Percentiles rank a stretch among this genome's conserved stretches.
Conservation (phyloP, 2,113 vertebrate genomes). For the Leptobrachium leishanense region DNA sequence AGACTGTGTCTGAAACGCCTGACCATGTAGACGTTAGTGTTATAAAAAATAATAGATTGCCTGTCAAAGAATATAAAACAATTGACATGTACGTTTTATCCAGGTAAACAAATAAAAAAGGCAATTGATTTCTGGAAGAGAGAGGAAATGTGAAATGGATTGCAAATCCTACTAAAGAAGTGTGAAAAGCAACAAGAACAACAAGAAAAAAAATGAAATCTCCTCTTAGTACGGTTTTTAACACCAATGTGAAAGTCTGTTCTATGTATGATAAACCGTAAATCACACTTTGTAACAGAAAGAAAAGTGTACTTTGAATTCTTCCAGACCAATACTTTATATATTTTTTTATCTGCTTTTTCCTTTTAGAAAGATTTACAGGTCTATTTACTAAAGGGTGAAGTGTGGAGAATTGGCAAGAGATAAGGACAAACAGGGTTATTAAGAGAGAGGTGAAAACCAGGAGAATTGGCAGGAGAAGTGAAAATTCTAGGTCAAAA, state of each 20-base stretch:
- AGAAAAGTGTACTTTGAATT: not conserved
- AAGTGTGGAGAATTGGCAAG: no score
- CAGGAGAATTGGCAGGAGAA: no score
- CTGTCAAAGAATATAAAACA: constrained; percentile 25
- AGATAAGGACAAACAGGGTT: no score
- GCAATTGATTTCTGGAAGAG: constrained; percentile 24
- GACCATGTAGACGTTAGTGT: constrained; percentile 1
- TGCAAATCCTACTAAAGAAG: constrained; percentile 27
- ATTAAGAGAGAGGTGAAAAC: no score
- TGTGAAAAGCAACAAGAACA: constrained; percentile 28
- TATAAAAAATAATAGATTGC: constrained; percentile 25
- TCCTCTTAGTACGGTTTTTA: constrained; percentile 19
- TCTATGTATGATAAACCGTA: constrained; percentile 8
- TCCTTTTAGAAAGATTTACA: no score
- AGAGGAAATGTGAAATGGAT: constrained; percentile 31
- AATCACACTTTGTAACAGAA: constrained; percentile 1
- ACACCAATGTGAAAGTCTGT: constrained; percentile 25
- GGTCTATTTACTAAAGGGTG: no score
- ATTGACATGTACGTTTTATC: constrained; percentile 24
- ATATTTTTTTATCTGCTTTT: no score
- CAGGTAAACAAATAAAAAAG: constrained; percentile 4
- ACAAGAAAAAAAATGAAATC: not conserved
- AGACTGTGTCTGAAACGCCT: not conserved
- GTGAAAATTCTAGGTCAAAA: no score
- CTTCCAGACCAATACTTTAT: no score